phyloP scores from a whole-genome alignment of 2,888 invertebrate genomes.

The Chironomus tentans region DNA sequence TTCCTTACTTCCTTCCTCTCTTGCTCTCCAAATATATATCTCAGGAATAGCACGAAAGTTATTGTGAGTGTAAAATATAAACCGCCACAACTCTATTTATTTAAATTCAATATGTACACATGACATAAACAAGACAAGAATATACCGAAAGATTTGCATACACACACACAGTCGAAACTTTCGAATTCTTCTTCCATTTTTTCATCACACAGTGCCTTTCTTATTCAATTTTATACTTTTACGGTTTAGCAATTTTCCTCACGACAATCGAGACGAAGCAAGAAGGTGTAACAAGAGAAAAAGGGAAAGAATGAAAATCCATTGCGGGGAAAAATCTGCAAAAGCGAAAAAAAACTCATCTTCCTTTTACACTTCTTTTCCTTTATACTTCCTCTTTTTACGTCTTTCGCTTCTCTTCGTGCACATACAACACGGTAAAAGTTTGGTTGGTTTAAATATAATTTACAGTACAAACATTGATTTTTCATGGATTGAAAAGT shows the following conservation, averaged over 20 bases:
- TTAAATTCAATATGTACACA: neutral
- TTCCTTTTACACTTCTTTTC: neutral
- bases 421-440: conserved; percentile 26
- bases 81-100: neutral
- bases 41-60: neutral
- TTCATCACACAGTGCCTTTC: neutral
- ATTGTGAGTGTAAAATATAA: neutral
- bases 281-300: neutral
- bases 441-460: conserved; percentile 27
- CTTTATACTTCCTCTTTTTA: conserved; percentile 1
- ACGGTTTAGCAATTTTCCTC: conserved; percentile 16
- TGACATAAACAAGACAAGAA: neutral
- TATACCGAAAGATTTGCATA: neutral
- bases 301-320: conserved; percentile 3
- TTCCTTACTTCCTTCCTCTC: neutral
- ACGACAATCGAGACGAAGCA: neutral
- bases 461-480: conserved; percentile 25
- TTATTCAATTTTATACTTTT: conserved; percentile 23
- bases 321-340: conserved; percentile 13
- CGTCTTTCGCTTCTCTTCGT: conserved; percentile 9
- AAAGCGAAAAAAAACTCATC: conserved; percentile 1
- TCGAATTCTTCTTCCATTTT: neutral
- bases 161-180: neutral
- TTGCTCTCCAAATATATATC: too few relatives aligned
- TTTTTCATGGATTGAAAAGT: conserved; percentile 24